phyloP scores from a whole-genome alignment of 1,140 invertebrate species.

The Drosophila cardini region DNA sequence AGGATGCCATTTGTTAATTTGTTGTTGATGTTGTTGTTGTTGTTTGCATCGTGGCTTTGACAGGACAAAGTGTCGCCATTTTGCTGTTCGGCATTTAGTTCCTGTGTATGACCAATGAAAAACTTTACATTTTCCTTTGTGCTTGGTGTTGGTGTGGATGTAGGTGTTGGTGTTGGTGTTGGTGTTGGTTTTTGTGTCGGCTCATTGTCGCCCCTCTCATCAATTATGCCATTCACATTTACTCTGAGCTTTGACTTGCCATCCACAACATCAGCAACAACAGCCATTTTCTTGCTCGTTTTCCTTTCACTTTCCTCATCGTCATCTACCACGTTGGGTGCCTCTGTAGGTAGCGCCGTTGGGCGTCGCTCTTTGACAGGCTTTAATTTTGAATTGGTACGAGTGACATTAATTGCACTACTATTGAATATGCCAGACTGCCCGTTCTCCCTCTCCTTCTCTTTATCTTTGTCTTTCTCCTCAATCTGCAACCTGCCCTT shows the following conservation, averaged over 20 bases:
- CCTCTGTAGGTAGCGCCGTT: conserved; percentile 74
- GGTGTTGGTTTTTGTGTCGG: conserved; percentile 33
- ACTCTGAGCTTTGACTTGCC: conserved; percentile 68
- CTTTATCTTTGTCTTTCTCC: conserved; percentile 17
- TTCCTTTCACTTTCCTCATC: conserved; percentile 6
- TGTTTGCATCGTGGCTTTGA: conserved; percentile 68
- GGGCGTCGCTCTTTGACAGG: conserved; percentile 80
- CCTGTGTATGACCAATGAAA: conserved; percentile 81
- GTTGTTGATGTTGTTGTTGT: conserved; percentile 61
- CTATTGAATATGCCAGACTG: conserved; percentile 46
- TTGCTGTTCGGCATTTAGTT: conserved; percentile 55
- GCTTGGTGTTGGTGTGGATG: conserved; percentile 38
- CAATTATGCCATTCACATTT: conserved; percentile 80
- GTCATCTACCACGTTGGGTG: conserved; percentile 47
- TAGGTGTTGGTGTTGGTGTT: conserved; percentile 34
- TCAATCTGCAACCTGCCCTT: conserved; percentile 40
- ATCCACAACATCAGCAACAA: conserved; percentile 39
- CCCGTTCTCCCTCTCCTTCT: conserved; percentile 3
- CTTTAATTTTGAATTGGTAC: conserved; percentile 75
- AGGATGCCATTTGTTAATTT: conserved; percentile 64
- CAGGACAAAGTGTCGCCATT: conserved; percentile 72
- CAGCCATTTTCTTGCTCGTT: neutral
- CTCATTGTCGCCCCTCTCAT: conserved; percentile 59
- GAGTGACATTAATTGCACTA: conserved; percentile 75
- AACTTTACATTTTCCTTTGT: conserved; percentile 72